Percentiles rank a stretch among this genome's conserved stretches.
Conservation (phyloP, 2,888 invertebrate genomes). For the Macropis europaea region DNA sequence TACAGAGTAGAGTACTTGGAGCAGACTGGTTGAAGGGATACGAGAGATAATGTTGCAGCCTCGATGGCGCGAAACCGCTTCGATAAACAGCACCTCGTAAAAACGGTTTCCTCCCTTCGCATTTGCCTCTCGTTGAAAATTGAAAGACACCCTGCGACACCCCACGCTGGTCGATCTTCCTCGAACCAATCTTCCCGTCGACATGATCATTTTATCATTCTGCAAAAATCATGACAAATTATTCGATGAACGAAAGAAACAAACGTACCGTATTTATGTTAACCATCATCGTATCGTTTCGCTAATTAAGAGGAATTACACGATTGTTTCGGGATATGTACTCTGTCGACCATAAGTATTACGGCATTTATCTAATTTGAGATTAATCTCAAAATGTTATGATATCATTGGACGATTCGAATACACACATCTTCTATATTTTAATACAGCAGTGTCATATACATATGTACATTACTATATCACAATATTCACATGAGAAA, state of each 20-base stretch:
- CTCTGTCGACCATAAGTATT: no score
- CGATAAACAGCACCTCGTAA: slow-evolving; percentile 7
- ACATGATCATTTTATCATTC: not conserved
- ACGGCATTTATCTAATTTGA: no score
- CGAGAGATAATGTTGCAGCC: not conserved
- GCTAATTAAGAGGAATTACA: not conserved
- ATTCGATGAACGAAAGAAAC: not conserved
- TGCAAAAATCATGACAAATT: not conserved
- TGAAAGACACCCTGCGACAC: not conserved
- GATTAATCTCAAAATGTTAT: no score
- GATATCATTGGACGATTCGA: no score
- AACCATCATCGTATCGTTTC: not conserved
- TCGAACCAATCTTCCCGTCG: not conserved
- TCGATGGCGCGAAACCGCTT: not conserved
- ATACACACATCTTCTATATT: no score
- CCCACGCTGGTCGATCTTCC: no score
- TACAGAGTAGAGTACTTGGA: not conserved
- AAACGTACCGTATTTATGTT: slow-evolving; percentile 1
- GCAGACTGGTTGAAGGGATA: slow-evolving; percentile 7
- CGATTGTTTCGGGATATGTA: not conserved
- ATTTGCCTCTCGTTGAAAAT: not conserved
- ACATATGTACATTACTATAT: no score
- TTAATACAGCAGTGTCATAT: no score
- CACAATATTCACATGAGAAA: no score
- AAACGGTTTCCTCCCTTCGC: not conserved